Percentiles rank a stretch among this genome's conserved stretches.
Conservation (phyloP, 2,888 invertebrate species). For the Calliphora vomitoria region DNA sequence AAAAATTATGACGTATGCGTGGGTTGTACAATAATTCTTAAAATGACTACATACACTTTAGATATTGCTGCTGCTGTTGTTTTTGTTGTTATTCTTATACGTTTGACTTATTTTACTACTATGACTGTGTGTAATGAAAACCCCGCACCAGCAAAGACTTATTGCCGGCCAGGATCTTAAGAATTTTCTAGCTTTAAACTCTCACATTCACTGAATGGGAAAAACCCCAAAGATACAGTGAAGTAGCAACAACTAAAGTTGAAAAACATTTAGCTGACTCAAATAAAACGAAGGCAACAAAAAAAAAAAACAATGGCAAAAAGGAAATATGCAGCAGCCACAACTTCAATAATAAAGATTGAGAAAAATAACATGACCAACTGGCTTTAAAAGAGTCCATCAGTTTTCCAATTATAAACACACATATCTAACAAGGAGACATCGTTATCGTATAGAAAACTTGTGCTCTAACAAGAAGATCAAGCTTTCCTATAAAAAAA, state of each 20-base stretch:
- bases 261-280: conserved; percentile 62
- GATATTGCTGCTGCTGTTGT: no score
- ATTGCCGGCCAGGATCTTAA: conserved; percentile 49
- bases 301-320: conserved; percentile 41
- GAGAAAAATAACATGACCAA: conserved; percentile 6
- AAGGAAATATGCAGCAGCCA: conserved; percentile 54
- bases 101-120: conserved; percentile 30
- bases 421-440: no score
- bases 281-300: conserved; percentile 43
- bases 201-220: conserved; percentile 24
- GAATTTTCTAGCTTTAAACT: conserved; percentile 23
- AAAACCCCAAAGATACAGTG: conserved; percentile 25
- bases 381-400: not conserved
- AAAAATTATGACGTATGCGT: conserved; percentile 73
- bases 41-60: conserved; percentile 25
- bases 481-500: no score
- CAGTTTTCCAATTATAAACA: no score
- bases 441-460: no score
- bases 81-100: conserved; percentile 1
- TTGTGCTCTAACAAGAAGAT: no score
- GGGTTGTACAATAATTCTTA: conserved; percentile 63
- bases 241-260: not conserved
- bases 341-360: not conserved
- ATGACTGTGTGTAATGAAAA: not conserved
- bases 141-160: conserved; percentile 19